These are phyloP conservation scores for Brachionus paranguensis DNA, from an alignment of 1,140 invertebrate species.

Conservation along the genomic window DNA sequence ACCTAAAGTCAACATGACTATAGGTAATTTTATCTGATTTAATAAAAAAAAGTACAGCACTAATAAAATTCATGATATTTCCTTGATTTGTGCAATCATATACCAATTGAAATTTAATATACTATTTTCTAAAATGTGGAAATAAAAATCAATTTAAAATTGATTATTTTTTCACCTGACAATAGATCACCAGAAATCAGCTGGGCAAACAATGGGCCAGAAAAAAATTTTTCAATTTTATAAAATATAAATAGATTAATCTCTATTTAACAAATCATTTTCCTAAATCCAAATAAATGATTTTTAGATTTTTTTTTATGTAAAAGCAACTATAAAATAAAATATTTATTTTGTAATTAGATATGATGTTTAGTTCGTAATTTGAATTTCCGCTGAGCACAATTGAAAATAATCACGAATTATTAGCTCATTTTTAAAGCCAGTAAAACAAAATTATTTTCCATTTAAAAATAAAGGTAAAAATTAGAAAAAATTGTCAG, in stretches of 20 bases:
- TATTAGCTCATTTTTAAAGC: neutral
- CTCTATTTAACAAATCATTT: neutral
- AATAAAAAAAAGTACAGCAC: neutral
- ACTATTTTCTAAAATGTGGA: neutral
- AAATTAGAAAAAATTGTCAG: neutral
- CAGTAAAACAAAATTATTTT: neutral
- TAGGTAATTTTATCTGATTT: constrained; percentile 22
- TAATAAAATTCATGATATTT: constrained; percentile 36
- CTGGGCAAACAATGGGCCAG: neutral
- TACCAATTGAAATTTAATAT: neutral
- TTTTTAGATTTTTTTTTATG: neutral
- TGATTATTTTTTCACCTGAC: neutral
- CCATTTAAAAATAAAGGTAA: neutral
- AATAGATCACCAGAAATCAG: neutral
- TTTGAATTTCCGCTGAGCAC: neutral
- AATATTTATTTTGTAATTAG: neutral
- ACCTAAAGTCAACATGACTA: neutral
- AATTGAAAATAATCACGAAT: constrained; percentile 1
- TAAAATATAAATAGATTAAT: neutral
- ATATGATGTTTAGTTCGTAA: neutral
- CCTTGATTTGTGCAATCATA: neutral
- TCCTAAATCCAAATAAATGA: neutral
- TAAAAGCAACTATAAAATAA: neutral
- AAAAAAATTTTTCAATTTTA: neutral
- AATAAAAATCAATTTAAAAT: neutral